Base-by-base conservation (phyloP, 2,888 invertebrate species). In the Aphidoletes aphidimyza region DNA sequence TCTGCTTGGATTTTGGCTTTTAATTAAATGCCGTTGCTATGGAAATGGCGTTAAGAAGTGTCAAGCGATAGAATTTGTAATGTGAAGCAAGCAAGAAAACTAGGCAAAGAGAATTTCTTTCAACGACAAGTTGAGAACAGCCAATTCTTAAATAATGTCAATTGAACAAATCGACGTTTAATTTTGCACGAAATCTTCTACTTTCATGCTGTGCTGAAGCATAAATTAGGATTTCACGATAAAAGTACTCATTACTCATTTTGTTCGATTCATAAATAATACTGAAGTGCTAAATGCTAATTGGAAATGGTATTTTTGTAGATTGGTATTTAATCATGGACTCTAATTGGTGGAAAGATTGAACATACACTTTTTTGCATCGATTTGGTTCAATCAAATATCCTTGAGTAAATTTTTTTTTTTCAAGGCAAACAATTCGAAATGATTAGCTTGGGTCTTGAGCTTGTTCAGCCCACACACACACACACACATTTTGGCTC, bases 191-290 rank as follows among this genome's bases (percentile, higher is more conserved):
- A 54, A 54, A 54, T 11, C 22, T 17, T n/a, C n/a, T 19, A 47
- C 17, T 2, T 19, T 17, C 22, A 54, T 26, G 54, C n/a, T n/a
- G n/a, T n/a, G 22, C 5, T 22, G 22, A 54, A 47, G 19, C 47
- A 54, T 54, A 54, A 54, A 54, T 54, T 54, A 54, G 54, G 22
- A 54, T 54, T 54, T 54, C 54, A 22, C 54, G 22, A 54, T 54
- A 8, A 22, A 26, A 26, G 2, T 22, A 54, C 17, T 69, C 34
- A 30, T 0, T 14, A 6, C 30, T 69, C 69, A 30, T 69, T 69
- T 69, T 9, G 34, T 69, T 30, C 2, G 26, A 30, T 69, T 69
- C 69, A 30, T n/a, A n/a, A n/a, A n/a, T n/a, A n/a, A n/a, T n/a
- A n/a, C n/a, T n/a, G n/a, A n/a, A n/a, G n/a, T n/a, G n/a, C n/a